Conservation (phyloP, 2,113 vertebrate species). For the Scophthalmus maximus region DNA sequence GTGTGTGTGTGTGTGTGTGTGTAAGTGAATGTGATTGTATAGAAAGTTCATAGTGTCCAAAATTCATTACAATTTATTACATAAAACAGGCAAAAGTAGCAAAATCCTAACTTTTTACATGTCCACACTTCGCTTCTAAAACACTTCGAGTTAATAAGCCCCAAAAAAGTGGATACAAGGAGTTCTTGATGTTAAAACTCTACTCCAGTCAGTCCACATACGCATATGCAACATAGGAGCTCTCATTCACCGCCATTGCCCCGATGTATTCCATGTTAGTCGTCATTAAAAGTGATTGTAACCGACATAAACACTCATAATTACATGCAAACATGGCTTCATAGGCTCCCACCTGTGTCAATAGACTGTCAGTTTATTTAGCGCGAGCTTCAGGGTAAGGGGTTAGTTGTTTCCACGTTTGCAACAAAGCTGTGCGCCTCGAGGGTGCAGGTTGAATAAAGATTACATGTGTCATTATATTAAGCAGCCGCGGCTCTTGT, state of each 20-base stretch:
- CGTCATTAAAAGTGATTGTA: conserved; percentile 39
- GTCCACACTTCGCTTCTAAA: too few species aligned
- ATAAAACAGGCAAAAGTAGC: too few species aligned
- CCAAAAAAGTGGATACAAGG: too few species aligned
- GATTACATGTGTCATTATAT: conserved; percentile 80
- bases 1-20: too few species aligned
- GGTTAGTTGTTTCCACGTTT: conserved; percentile 55
- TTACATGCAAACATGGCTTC: conserved; percentile 52
- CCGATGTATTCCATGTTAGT: conserved; percentile 27
- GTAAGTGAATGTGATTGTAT: too few species aligned
- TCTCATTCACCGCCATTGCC: background rate
- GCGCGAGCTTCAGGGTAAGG: conserved; percentile 58
- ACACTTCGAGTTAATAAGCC: too few species aligned
- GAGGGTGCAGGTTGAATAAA: conserved; percentile 67
- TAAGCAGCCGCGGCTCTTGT: conserved; percentile 67
- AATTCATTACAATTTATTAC: too few species aligned
- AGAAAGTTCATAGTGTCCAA: too few species aligned
- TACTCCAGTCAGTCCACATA: too few species aligned
- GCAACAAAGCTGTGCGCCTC: conserved; percentile 46
- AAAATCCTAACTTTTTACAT: too few species aligned
- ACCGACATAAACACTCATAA: conserved; percentile 58
- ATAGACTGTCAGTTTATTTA: conserved; percentile 65
- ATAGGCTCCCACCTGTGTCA: conserved; percentile 70
- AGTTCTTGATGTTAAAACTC: background rate
- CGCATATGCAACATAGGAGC: too few species aligned